These are phyloP conservation scores for Caenorhabditis macrosperma DNA, from an alignment of 2,888 invertebrate species.

Conservation along the genomic window DNA sequence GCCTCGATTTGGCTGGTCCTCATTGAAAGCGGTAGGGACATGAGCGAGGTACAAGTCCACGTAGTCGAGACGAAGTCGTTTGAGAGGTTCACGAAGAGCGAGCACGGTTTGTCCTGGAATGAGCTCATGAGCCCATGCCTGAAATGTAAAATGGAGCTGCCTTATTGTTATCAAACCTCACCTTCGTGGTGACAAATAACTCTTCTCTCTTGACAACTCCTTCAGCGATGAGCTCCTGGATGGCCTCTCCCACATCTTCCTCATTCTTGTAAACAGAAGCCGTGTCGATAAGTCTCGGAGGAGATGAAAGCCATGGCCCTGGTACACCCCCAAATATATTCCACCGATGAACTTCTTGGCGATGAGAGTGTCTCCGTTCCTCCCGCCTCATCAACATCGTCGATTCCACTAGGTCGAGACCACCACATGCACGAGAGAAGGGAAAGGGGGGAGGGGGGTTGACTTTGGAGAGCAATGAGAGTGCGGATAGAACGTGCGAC, in stretches of 20 bases:
- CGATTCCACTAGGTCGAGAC: no score
- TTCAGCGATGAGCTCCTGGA: constrained; percentile 86
- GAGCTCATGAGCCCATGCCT: constrained; percentile 33
- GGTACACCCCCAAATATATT: no score
- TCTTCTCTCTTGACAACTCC: constrained; percentile 87
- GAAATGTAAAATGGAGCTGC: not conserved
- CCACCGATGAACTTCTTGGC: no score
- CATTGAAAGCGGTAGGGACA: constrained; percentile 84
- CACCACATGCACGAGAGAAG: no score
- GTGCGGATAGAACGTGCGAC: no score
- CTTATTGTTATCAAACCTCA: not conserved
- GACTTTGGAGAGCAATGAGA: no score
- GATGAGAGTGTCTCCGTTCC: no score
- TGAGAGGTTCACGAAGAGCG: constrained; percentile 80
- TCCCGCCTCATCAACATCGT: no score
- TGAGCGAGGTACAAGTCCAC: constrained; percentile 90
- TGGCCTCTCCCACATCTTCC: constrained; percentile 85
- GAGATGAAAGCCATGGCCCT: no score
- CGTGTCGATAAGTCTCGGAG: constrained; percentile 89
- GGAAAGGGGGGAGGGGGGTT: no score
- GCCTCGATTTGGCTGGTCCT: no score
- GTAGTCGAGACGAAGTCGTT: constrained; percentile 87
- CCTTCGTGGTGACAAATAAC: constrained; percentile 89
- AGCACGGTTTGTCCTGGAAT: constrained; percentile 38
- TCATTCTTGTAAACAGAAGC: constrained; percentile 89